Evolutionary conservation across 2,888 invertebrate species (phyloP).

Genomic region (Acanthopleura granulata): DNA sequence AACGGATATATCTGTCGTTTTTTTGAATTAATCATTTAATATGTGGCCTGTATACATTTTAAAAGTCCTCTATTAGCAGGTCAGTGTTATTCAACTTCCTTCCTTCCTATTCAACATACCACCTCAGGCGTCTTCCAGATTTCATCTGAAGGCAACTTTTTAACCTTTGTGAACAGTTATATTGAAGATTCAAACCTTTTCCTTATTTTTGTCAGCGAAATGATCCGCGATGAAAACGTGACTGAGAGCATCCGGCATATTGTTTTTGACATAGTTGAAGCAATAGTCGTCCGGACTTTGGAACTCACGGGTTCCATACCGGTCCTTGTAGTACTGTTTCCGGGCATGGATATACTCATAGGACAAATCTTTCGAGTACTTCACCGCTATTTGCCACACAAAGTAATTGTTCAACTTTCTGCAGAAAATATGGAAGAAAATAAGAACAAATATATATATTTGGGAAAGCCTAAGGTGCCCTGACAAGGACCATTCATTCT

Average conservation of each 20-base stretch:
- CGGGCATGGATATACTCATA: constrained; percentile 66
- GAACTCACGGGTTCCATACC: constrained; percentile 42
- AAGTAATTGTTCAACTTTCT: constrained; percentile 75
- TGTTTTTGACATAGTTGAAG: constrained; percentile 37
- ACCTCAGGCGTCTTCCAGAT: too few relatives aligned
- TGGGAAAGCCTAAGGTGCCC: too few relatives aligned
- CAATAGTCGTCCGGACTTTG: constrained; percentile 49
- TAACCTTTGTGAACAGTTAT: too few relatives aligned
- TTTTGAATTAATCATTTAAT: too few relatives aligned
- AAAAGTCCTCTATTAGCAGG: too few relatives aligned
- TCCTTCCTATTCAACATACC: too few relatives aligned
- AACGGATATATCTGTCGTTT: too few relatives aligned
- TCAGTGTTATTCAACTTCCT: too few relatives aligned
- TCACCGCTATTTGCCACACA: constrained; percentile 74
- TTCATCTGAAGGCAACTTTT: too few relatives aligned
- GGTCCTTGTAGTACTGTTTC: constrained; percentile 47
- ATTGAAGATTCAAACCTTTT: constrained; percentile 37
- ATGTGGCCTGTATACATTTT: too few relatives aligned
- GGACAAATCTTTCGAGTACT: constrained; percentile 74
- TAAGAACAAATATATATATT: too few relatives aligned
- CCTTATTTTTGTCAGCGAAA: constrained; percentile 50
- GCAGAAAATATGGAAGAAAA: constrained; percentile 31
- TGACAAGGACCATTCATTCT: too few relatives aligned
- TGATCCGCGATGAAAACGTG: constrained; percentile 51
- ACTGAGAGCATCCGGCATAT: constrained; percentile 50